Conservation (phyloP, 1,140 invertebrate genomes). For the Cyclina sinensis region DNA sequence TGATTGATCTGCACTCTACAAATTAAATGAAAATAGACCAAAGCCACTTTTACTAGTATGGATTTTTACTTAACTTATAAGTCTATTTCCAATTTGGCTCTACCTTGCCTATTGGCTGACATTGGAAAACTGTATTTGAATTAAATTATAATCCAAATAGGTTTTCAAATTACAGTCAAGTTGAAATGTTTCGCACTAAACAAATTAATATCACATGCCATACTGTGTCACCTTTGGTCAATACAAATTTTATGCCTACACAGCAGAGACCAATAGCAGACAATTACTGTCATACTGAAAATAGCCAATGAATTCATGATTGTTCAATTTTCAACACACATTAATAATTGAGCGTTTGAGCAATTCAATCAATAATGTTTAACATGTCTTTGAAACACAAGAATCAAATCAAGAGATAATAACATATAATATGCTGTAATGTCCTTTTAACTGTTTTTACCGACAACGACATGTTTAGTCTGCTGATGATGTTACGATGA, state of each 20-base stretch:
- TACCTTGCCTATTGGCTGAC: neutral
- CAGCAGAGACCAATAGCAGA: neutral
- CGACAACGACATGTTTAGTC: too few relatives aligned
- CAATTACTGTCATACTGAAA: neutral
- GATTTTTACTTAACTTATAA: neutral
- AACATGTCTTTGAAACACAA: too few relatives aligned
- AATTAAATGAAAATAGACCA: neutral
- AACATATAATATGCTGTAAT: too few relatives aligned
- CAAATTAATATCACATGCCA: neutral
- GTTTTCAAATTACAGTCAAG: neutral
- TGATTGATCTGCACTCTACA: neutral
- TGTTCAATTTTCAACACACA: neutral
- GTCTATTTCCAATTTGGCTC: constrained; percentile 1
- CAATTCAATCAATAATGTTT: too few relatives aligned
- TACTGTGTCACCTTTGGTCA: constrained; percentile 2
- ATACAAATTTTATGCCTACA: constrained; percentile 18
- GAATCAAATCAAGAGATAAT: too few relatives aligned
- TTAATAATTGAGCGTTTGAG: neutral
- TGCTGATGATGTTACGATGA: too few relatives aligned
- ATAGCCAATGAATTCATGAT: neutral
- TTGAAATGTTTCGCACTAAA: neutral
- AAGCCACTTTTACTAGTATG: neutral
- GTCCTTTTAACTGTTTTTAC: too few relatives aligned
- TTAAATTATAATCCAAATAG: neutral
- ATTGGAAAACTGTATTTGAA: neutral